Base-by-base conservation (phyloP, 2,113 vertebrate species). In the Empidonax traillii region DNA sequence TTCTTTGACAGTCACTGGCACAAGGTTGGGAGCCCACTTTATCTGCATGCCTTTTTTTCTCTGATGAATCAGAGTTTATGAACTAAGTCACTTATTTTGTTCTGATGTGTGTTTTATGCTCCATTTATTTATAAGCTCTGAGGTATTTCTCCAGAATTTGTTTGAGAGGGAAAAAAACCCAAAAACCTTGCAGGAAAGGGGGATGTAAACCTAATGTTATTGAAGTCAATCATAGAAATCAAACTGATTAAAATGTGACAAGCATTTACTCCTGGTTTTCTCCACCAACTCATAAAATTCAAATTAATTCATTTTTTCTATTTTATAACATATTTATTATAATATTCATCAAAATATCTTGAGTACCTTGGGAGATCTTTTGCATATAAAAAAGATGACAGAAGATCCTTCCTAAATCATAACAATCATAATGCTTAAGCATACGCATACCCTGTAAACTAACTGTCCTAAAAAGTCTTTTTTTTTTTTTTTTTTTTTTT, bases 71-170 rank as follows among this genome's bases (percentile, higher is more conserved):
- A 33, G 22, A 69, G 9, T 75, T 94, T 59, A 52, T 37, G n/a
- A 94, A 79, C 14, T 30, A 47, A 92, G 65, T 68, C 46, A 63
- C 11, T 21, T 84, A 55, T 39, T 80, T 77, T 13, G 2, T 53
- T 81, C 39, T 89, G 47, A 81, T 81, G 19, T 63, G 30, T 74
- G 11, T 92, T 94, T 90, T 93, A 47, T 93, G 65, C 68, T 84
- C 58, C 59, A 86, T 92, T 86, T 93, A 39, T 93, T 92, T 37
- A 74, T 90, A 90, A 86, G 16, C 72, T 86, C 22, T 78, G 52
- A 87, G 59, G 21, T 78, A 20, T 90, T 93, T 90, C 33, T 89
- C 90, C 56, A 67, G 37, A 69, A 81, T 12, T 80, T 46, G 10
- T 79, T 66, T 84, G n/a, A 58, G n/a, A 12, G 28, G 5, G 1